Base-by-base conservation (phyloP, 1,140 invertebrate species). In the Argopecten irradians region DNA sequence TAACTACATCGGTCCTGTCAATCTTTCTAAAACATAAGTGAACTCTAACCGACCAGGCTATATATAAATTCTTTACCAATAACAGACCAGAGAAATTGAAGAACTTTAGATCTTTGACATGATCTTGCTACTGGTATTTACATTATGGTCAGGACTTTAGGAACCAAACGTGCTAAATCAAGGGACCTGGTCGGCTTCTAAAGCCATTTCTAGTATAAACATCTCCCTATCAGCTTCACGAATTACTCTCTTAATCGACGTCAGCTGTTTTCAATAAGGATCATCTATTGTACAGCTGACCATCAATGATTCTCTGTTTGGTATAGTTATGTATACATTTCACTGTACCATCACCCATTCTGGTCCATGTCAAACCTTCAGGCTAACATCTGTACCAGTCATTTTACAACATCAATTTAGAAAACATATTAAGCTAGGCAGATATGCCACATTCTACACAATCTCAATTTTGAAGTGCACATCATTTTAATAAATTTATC, bases 191-290 rank as follows among this genome's bases (percentile, higher is more conserved):
- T 71, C 55, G n/a, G 55, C 1, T 46, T 71, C n/a, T 28, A 8
- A 5, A 71, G 55, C n/a, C n/a, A 8, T 28, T 71, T 71, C 8
- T 11, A 28, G 55, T 71, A 11, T 71, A 71, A 71, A 71, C 55
- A 71, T 1, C 28, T 5, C 55, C 55, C 55, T 71, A 71, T 71
- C 55, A 71, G 28, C 22, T 71, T 71, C 55, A 71, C 55, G 28
- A 71, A 71, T 71, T 71, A 71, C 28, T 71, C 55, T 71, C 55
- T 28, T 71, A 71, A 71, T 71, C 55, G n/a, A 5, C 55, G 22
- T 71, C 55, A 71, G 55, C 55, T 71, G 55, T 71, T 71, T 71
- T 71, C 14, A 71, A 71, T 71, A 71, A 71, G 22, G 55, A 71
- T 71, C 55, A n/a, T 28, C 55, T n/a, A 28, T 71, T 71, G 55